phyloP scores from a whole-genome alignment of 2,113 vertebrate species.

The Scomber scombrus region DNA sequence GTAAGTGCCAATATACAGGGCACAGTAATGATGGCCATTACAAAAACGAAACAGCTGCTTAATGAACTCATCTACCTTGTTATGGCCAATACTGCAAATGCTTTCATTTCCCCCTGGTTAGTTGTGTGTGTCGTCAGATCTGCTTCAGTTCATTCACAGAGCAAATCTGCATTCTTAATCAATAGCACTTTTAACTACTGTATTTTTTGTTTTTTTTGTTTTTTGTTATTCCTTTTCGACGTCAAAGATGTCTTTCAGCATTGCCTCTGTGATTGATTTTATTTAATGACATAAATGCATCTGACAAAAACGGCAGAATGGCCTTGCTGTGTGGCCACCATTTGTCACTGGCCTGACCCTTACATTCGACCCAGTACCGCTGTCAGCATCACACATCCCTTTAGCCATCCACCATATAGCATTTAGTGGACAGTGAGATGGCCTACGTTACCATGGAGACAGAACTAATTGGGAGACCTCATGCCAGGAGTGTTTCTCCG shows the following conservation, averaged over 20 bases:
- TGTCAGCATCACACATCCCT: slow-evolving; percentile 56
- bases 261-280: slow-evolving; percentile 50
- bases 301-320: slow-evolving; percentile 42
- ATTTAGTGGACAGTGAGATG: slow-evolving; percentile 67
- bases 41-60: slow-evolving; percentile 70
- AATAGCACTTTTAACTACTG: slow-evolving; percentile 44
- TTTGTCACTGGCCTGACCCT: slow-evolving; percentile 56
- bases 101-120: slow-evolving; percentile 52
- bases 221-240: neutral
- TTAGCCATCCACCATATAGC: slow-evolving; percentile 47
- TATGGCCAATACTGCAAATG: slow-evolving; percentile 58
- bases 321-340: slow-evolving; percentile 42
- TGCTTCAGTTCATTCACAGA: slow-evolving; percentile 63
- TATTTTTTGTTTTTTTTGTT: neutral
- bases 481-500: slow-evolving; percentile 45
- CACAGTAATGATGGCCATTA: slow-evolving; percentile 67
- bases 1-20: slow-evolving; percentile 56
- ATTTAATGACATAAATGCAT: slow-evolving; percentile 54
- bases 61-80: slow-evolving; percentile 71
- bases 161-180: slow-evolving; percentile 73
- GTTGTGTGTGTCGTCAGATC: slow-evolving; percentile 65
- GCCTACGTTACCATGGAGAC: slow-evolving; percentile 75
- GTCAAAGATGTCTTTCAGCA: slow-evolving; percentile 32
- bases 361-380: slow-evolving; percentile 44
- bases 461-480: slow-evolving; percentile 67